phyloP scores from a whole-genome alignment of 2,113 vertebrate species.

The Grantiella picta region DNA sequence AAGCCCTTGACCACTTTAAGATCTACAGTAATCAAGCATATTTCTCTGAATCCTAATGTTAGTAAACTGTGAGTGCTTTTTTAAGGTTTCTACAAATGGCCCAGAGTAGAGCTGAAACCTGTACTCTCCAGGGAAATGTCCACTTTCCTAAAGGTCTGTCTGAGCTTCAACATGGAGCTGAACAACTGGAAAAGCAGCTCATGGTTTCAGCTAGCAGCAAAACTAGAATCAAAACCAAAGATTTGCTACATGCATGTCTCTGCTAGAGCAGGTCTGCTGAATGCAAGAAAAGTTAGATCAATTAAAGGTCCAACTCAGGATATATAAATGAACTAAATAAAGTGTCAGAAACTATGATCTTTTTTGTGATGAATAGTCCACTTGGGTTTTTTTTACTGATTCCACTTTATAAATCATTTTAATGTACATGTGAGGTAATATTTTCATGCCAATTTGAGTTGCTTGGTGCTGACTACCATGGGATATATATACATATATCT shows the following conservation, averaged over 20 bases:
- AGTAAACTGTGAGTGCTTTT: background rate
- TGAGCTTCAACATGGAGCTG: background rate
- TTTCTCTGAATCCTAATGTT: background rate
- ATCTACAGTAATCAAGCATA: background rate
- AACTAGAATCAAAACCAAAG: background rate
- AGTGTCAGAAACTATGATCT: background rate
- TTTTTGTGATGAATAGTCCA: background rate
- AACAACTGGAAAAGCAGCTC: background rate
- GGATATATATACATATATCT: background rate
- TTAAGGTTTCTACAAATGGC: background rate
- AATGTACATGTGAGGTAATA: background rate
- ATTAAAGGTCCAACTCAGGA: background rate
- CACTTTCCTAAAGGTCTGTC: background rate
- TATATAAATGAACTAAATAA: background rate
- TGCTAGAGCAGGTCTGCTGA: background rate
- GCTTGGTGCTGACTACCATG: background rate
- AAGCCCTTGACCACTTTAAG: background rate
- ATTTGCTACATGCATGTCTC: background rate
- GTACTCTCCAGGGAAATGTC: background rate
- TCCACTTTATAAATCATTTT: constrained; percentile 3
- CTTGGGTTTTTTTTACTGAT: background rate
- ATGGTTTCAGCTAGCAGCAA: background rate
- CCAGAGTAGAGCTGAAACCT: background rate
- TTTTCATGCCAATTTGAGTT: background rate
- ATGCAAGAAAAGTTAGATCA: background rate